Evolutionary conservation across 2,888 invertebrate species (phyloP).

Genomic region (Coelogynopora nodosa): DNA sequence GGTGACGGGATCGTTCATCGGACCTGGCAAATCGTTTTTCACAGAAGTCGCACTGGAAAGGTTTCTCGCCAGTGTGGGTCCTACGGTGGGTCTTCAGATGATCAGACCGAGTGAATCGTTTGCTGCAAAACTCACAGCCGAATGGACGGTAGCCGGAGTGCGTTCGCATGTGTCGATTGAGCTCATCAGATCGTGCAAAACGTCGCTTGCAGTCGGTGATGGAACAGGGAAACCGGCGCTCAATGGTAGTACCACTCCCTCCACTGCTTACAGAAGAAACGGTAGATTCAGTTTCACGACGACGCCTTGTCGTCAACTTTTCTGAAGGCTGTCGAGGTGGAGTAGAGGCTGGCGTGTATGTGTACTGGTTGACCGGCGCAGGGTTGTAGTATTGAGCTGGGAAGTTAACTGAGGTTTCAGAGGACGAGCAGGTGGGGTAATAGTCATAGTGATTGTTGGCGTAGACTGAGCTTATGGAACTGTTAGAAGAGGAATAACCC

Average conservation of each 20-base stretch:
- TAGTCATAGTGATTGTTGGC: neutral
- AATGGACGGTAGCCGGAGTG: conserved; percentile 38
- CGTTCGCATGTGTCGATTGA: conserved; percentile 39
- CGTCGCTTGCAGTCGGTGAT: conserved; percentile 14
- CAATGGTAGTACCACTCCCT: neutral
- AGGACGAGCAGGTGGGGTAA: neutral
- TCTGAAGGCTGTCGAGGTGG: neutral
- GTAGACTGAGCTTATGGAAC: neutral
- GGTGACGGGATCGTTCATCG: conserved; percentile 42
- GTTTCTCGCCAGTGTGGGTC: conserved; percentile 45
- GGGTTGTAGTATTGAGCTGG: neutral
- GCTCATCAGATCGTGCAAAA: conserved; percentile 37
- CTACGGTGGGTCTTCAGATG: conserved; percentile 43
- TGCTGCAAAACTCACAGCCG: conserved; percentile 41
- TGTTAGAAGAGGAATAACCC: neutral
- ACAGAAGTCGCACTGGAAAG: conserved; percentile 38
- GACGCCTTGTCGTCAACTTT: neutral
- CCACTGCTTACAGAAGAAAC: neutral
- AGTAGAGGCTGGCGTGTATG: neutral
- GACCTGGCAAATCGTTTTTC: conserved; percentile 44
- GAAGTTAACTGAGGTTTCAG: neutral
- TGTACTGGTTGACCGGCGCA: neutral
- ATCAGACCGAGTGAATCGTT: conserved; percentile 44
- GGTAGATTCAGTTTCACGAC: neutral
- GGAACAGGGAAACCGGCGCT: conserved; percentile 65